Conservation (phyloP, 2,888 invertebrate genomes). For the Chrysopilus asiliformis region DNA sequence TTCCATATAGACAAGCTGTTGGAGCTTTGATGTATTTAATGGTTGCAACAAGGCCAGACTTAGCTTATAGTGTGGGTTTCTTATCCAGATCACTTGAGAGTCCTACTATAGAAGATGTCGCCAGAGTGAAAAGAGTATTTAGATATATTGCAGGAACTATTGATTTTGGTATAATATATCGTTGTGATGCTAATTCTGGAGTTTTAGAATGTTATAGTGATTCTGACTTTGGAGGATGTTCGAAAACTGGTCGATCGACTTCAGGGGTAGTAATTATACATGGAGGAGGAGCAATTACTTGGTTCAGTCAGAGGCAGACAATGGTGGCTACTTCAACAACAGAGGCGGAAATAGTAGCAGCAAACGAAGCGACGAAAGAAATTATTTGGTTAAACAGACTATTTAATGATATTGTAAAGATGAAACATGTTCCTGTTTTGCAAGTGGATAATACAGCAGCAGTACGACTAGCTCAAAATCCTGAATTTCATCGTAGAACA, state of each 20-base stretch:
- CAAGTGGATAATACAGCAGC: constrained; percentile 19
- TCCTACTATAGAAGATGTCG: constrained; percentile 19
- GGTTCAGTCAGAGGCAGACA: constrained; percentile 19
- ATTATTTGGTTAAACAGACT: constrained; percentile 23
- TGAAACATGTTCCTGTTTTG: too few relatives aligned
- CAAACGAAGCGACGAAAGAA: constrained; percentile 21
- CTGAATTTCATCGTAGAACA: constrained; percentile 21
- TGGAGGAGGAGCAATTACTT: constrained; percentile 14
- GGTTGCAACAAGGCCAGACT: constrained; percentile 20
- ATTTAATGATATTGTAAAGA: too few relatives aligned
- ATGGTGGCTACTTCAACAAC: constrained; percentile 16
- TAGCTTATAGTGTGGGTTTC: constrained; percentile 20
- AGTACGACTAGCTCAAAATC: constrained; percentile 21
- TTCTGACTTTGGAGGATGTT: constrained; percentile 25
- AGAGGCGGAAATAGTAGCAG: constrained; percentile 23
- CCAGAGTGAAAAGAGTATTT: constrained; percentile 21
- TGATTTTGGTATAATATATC: constrained; percentile 17
- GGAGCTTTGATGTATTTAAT: constrained; percentile 23
- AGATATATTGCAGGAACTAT: constrained; percentile 20
- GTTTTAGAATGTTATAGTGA: constrained; percentile 21
- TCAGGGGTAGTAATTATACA: constrained; percentile 18
- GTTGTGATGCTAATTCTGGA: not conserved
- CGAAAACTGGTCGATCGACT: constrained; percentile 21
- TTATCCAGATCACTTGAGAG: constrained; percentile 17
- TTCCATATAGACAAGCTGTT: constrained; percentile 14